Conservation (phyloP, 1,140 invertebrate species). For the Trichogramma pretiosum region DNA sequence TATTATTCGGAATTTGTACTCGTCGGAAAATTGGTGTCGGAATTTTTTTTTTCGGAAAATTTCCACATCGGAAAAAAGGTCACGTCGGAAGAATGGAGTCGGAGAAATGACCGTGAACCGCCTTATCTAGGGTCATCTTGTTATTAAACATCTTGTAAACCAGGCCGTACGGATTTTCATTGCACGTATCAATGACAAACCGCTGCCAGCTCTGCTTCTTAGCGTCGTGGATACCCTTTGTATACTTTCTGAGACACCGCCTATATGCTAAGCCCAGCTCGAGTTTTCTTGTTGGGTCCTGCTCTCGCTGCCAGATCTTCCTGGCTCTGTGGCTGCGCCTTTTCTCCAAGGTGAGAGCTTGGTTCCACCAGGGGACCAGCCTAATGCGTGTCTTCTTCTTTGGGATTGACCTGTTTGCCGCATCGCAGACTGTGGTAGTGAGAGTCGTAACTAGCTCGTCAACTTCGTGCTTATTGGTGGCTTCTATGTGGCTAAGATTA, state of each 20-base stretch:
- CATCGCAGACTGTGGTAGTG: not conserved
- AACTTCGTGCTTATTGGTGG: not conserved
- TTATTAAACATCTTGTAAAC: not conserved
- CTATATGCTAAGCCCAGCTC: not conserved
- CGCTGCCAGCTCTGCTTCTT: not conserved
- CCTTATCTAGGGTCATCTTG: not conserved
- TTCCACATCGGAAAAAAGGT: too few relatives aligned
- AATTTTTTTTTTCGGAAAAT: too few relatives aligned
- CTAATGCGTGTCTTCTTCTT: not conserved
- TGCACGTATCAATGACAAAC: not conserved
- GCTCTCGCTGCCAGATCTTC: not conserved
- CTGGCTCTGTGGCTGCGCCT: not conserved
- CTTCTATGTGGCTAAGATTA: not conserved
- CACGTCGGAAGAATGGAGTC: too few relatives aligned
- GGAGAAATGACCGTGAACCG: too few relatives aligned
- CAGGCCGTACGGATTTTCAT: not conserved
- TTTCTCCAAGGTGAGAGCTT: not conserved
- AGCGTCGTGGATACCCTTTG: not conserved
- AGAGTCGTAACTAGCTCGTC: not conserved
- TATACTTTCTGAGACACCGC: not conserved
- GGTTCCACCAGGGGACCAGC: not conserved
- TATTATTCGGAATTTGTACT: too few relatives aligned
- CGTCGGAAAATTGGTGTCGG: too few relatives aligned
- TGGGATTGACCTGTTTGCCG: not conserved
- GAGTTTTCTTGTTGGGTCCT: too few relatives aligned